Conservation (phyloP, 2,113 vertebrate species). For the Brienomyrus longianalis region DNA sequence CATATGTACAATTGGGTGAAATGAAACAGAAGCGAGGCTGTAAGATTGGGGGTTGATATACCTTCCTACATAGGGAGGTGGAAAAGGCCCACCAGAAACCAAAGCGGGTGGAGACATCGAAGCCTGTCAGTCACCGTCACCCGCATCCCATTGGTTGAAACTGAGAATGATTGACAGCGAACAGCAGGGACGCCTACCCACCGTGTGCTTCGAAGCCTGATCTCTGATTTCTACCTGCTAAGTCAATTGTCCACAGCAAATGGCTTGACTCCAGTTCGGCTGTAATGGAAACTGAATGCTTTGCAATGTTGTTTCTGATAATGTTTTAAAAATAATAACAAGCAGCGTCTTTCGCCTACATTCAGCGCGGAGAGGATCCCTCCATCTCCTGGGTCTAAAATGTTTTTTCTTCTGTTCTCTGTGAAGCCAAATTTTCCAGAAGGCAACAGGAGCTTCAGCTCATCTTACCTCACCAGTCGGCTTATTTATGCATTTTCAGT, state of each 20-base stretch:
- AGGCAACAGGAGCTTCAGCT: not conserved
- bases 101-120: not conserved
- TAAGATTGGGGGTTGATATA: not conserved
- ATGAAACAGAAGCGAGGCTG: not conserved
- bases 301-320: not conserved
- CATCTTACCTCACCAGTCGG: not conserved
- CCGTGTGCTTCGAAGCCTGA: not conserved
- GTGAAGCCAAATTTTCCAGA: not conserved
- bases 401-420: not conserved
- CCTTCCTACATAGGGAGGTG: not conserved
- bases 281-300: not conserved
- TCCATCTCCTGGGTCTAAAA: not conserved
- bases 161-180: not conserved
- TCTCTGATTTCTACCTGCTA: not conserved
- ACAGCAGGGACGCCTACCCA: not conserved
- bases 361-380: not conserved
- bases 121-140: not conserved
- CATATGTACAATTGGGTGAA: not conserved
- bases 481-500: not conserved
- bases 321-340: not conserved
- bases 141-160: not conserved
- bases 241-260: not conserved
- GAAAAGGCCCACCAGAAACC: not conserved
- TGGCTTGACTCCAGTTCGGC: not conserved
- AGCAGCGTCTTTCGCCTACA: not conserved